Conservation (phyloP, 1,140 invertebrate genomes). For the Bombus confusus region DNA sequence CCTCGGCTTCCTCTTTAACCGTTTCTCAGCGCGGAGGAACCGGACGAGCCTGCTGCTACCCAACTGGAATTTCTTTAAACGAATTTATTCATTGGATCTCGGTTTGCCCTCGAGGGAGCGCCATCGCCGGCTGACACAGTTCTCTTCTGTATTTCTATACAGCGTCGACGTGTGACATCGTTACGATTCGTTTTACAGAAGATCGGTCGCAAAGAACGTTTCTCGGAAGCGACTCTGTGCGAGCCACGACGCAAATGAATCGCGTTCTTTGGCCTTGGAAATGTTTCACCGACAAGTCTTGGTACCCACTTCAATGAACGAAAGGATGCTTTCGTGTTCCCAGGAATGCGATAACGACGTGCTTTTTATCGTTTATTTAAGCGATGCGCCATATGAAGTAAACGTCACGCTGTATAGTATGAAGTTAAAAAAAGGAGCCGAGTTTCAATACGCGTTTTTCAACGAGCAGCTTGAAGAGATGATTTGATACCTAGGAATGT, state of each 20-base stretch:
- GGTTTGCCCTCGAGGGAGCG: not conserved
- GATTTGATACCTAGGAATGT: not conserved
- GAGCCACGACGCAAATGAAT: not conserved
- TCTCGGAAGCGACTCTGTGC: not conserved
- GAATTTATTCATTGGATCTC: constrained; percentile 10
- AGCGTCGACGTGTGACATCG: not conserved
- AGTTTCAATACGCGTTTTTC: not conserved
- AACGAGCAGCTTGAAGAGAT: not conserved
- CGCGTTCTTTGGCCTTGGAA: not conserved
- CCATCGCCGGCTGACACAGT: not conserved
- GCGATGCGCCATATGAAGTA: not conserved
- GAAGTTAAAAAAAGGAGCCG: not conserved
- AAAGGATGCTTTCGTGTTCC: not conserved
- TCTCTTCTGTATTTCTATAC: not conserved
- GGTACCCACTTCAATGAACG: not conserved
- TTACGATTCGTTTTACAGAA: not conserved
- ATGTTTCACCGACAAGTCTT: not conserved
- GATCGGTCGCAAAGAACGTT: not conserved
- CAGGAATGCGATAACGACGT: constrained; percentile 8
- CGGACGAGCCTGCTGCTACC: too few species aligned
- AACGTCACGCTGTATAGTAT: not conserved
- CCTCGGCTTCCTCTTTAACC: not conserved
- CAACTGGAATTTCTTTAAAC: not conserved
- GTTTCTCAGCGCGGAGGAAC: not conserved
- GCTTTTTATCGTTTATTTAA: constrained; percentile 8